Conservation (phyloP, 2,888 invertebrate species). For the Ecliptopera silaceata region DNA sequence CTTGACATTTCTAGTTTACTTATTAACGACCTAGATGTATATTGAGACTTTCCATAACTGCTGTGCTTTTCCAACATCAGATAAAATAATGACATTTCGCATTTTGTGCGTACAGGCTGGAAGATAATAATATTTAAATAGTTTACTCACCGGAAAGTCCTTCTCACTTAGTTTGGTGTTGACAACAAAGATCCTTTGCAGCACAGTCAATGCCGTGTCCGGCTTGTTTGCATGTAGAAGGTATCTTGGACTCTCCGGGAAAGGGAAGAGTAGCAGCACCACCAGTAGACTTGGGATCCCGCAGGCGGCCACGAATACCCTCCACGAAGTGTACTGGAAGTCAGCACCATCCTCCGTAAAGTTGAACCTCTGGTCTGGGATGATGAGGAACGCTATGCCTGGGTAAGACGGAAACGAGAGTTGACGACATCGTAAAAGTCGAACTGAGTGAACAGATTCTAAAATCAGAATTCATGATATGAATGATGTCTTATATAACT, state of each 20-base stretch:
- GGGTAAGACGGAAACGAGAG: slow-evolving; percentile 19
- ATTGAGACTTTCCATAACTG: no score
- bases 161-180: slow-evolving; percentile 76
- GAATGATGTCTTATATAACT: no score
- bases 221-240: slow-evolving; percentile 76
- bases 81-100: no score
- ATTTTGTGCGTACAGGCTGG: no score
- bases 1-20: no score
- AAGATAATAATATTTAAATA: no score
- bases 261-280: slow-evolving; percentile 72
- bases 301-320: slow-evolving; percentile 85
- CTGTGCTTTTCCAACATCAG: no score
- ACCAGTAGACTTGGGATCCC: slow-evolving; percentile 82
- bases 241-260: slow-evolving; percentile 84
- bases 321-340: slow-evolving; percentile 84
- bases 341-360: slow-evolving; percentile 50
- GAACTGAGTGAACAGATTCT: neutral
- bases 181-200: slow-evolving; percentile 80
- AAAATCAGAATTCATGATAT: no score
- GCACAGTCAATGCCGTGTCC: slow-evolving; percentile 76
- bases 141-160: slow-evolving; percentile 78
- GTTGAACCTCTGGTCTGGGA: slow-evolving; percentile 65
- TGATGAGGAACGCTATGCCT: slow-evolving; percentile 78
- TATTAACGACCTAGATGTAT: no score
- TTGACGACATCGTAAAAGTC: neutral